phyloP scores from a whole-genome alignment of 2,888 invertebrate genomes.

The Iselma pallidipennis region DNA sequence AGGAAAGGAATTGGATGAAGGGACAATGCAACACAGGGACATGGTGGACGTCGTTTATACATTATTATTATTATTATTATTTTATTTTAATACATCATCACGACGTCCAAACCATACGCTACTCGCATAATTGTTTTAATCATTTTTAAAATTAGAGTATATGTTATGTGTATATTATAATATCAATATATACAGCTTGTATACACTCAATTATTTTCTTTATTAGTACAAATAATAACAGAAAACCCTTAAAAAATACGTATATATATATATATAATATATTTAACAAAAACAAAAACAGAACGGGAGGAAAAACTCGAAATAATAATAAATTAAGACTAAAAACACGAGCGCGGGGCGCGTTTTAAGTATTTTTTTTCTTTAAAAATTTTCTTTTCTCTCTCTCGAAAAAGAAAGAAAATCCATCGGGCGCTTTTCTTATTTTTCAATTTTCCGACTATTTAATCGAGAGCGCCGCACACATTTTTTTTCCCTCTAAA shows the following conservation, averaged over 20 bases:
- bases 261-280: slow-evolving; percentile 35
- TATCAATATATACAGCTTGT: slow-evolving; percentile 57
- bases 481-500: too few relatives aligned
- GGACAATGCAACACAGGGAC: slow-evolving; percentile 55
- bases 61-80: slow-evolving; percentile 39
- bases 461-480: too few relatives aligned
- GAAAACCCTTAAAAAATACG: slow-evolving; percentile 50
- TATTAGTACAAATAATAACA: slow-evolving; percentile 38
- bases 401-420: too few relatives aligned
- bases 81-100: slow-evolving; percentile 13
- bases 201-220: slow-evolving; percentile 47
- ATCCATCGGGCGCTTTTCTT: too few relatives aligned
- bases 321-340: slow-evolving; percentile 41
- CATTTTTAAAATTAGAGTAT: slow-evolving; percentile 52
- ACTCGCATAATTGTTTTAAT: slow-evolving; percentile 43
- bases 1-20: slow-evolving; percentile 47
- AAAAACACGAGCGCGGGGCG: slow-evolving; percentile 49
- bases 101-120: slow-evolving; percentile 54
- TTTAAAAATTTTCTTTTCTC: too few relatives aligned
- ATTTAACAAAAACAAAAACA: too few relatives aligned
- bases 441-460: too few relatives aligned
- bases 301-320: not conserved
- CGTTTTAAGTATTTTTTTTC: slow-evolving; percentile 26
- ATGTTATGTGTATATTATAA: slow-evolving; percentile 49
- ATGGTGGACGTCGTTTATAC: slow-evolving; percentile 53